Evolutionary conservation across 2,888 invertebrate genomes (phyloP), one percentile per base, ranked within the genome.

Genomic region (Penaeus monodon): DNA sequence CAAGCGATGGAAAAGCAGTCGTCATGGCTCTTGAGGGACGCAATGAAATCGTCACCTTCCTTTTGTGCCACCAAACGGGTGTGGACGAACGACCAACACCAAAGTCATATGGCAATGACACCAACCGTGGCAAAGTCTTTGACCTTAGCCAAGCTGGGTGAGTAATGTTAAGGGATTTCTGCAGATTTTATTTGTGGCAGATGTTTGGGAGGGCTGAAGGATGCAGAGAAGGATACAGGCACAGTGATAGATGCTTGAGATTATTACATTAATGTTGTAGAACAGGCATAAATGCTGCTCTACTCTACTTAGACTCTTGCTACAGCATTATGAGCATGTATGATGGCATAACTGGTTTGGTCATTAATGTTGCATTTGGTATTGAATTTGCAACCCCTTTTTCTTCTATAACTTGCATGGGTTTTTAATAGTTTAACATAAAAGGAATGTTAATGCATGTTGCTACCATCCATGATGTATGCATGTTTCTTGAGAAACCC

Each of bases 21-120:
- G 94, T 96, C 1, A 92, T 96, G 85, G 95, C 96, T 0, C 91
- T 96, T 73, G 95, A 95, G 90, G 95, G 95, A 91, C 94, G 94
- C 91, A 93, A 94, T 86, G 94, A 94, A 83, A 93, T 96, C 63
- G 92, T 95, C 17, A 95, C 95, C 82, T 93, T 96, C 44, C 94
- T 95, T 70, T 88, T 91, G 74, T 90, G 90, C 78, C 90, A 90
- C 78, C 86, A 88, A 68, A 88, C 86, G n/a, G 78, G 88, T 27
- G 79, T 85, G 63, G 89, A 89, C 64, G 88, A 85, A 4, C 84
- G 84, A 24, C 63, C 74, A 24, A 84, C 88, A 33, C 86, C 80
- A 6, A 88, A 90, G 68, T 88, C 85, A 29, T 91, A 90, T 77
- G 91, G 90, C 65, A 90, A 88, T 79, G 90, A 88, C 68, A 89